phyloP scores from a whole-genome alignment of 2,113 vertebrate genomes.

The Cranoglanis bouderius region DNA sequence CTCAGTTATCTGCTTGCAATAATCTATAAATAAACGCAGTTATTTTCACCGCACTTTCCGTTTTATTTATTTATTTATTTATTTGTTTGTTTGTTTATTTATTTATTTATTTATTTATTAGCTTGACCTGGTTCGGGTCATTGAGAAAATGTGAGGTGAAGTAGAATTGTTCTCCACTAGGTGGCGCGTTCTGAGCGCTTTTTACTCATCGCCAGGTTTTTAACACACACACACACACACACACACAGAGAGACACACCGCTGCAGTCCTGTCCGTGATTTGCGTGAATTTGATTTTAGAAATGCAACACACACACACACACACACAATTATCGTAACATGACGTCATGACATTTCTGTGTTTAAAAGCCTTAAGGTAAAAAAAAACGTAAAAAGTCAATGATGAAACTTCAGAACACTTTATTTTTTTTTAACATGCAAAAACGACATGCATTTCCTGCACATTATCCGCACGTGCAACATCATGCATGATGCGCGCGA shows the following conservation, averaged over 20 bases:
- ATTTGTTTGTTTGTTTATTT: not conserved
- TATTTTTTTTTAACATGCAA: not conserved
- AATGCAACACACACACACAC: slow-evolving; percentile 12
- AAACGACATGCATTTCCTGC: not conserved
- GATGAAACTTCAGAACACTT: not conserved
- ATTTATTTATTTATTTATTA: not conserved
- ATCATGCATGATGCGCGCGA: not conserved
- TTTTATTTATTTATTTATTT: not conserved
- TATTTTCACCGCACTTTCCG: not conserved
- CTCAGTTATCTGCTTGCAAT: not conserved
- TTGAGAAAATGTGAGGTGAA: not conserved
- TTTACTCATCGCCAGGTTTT: not conserved
- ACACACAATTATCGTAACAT: not conserved
- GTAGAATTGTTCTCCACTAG: slow-evolving; percentile 61
- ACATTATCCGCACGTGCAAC: not conserved
- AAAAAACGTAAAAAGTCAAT: not conserved
- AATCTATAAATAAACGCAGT: not conserved
- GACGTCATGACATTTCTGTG: not conserved
- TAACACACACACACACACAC: not conserved
- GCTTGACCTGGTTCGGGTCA: not conserved
- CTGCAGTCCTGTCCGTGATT: not conserved
- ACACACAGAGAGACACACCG: not conserved
- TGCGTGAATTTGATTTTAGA: not conserved
- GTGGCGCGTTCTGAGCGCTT: slow-evolving; percentile 61
- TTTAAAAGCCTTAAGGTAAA: not conserved